Evolutionary conservation across 2,797 vertebrate species (phyloP).

Genomic region (Pangasius krempfi): DNA sequence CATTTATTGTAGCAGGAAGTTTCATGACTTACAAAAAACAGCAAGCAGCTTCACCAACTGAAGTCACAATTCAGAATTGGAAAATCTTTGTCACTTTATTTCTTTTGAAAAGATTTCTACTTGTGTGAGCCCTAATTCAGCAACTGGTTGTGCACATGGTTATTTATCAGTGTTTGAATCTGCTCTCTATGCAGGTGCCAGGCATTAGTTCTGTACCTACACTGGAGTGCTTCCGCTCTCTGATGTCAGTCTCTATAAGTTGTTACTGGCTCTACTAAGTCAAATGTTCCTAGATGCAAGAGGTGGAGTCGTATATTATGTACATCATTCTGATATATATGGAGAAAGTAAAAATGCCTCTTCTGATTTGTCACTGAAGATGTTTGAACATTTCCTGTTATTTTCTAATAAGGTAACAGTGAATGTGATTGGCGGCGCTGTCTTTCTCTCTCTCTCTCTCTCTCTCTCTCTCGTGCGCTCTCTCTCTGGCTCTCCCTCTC

Average conservation of each 20-base stretch:
- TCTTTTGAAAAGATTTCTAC: background rate
- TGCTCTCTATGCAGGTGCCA: conserved; percentile 7
- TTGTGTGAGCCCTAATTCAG: background rate
- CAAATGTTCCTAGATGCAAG: conserved; percentile 2
- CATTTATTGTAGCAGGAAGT: background rate
- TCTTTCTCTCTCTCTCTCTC: background rate
- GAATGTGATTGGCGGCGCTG: conserved; percentile 38
- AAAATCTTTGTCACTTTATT: background rate
- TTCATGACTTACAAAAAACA: background rate
- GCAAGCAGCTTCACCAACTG: background rate
- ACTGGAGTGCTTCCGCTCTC: background rate
- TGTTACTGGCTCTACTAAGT: background rate
- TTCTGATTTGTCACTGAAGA: conserved; percentile 25
- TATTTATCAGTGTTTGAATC: conserved; percentile 2
- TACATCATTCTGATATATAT: background rate
- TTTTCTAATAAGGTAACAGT: conserved; percentile 42
- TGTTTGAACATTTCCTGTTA: conserved; percentile 35
- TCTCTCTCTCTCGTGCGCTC: background rate
- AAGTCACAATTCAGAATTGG: background rate
- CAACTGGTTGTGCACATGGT: background rate
- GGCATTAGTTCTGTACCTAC: conserved; percentile 1
- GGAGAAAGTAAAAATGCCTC: background rate
- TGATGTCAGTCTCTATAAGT: background rate
- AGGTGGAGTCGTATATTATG: background rate
- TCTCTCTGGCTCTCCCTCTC: background rate